Percentiles rank a stretch among this genome's conserved stretches.
Conservation (phyloP, 2,888 invertebrate species). For the Eledone cirrhosa region DNA sequence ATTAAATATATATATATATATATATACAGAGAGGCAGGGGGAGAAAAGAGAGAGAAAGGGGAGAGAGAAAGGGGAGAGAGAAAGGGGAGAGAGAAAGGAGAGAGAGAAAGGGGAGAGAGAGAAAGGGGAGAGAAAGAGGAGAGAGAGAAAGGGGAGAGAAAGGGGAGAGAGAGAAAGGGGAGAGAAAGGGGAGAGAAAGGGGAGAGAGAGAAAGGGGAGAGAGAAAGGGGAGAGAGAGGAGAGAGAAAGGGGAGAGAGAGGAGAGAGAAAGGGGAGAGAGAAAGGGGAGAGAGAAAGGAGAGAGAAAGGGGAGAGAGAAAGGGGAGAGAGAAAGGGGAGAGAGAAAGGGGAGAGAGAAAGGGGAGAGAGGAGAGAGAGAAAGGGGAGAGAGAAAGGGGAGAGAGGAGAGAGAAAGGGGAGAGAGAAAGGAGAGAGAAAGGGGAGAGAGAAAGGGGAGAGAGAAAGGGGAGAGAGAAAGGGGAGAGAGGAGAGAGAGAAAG, state of each 20-base stretch:
- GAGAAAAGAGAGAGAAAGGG: neutral
- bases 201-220: neutral
- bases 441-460: neutral
- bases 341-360: neutral
- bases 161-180: slow-evolving; percentile 23
- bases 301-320: neutral
- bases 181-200: neutral
- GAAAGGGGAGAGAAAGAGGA: neutral
- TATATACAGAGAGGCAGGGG: neutral
- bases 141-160: slow-evolving; percentile 19
- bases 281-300: slow-evolving; percentile 24
- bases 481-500: neutral
- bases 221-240: neutral
- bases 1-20: neutral
- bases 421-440: neutral
- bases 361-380: neutral
- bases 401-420: neutral
- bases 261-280: slow-evolving; percentile 4
- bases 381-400: slow-evolving; percentile 12
- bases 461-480: neutral
- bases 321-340: neutral
- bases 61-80: neutral
- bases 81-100: neutral
- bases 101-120: neutral
- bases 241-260: slow-evolving; percentile 24